These are phyloP conservation scores for Thysanoteuthis rhombus DNA, from an alignment of 2,888 invertebrate genomes.

Conservation along the genomic window DNA sequence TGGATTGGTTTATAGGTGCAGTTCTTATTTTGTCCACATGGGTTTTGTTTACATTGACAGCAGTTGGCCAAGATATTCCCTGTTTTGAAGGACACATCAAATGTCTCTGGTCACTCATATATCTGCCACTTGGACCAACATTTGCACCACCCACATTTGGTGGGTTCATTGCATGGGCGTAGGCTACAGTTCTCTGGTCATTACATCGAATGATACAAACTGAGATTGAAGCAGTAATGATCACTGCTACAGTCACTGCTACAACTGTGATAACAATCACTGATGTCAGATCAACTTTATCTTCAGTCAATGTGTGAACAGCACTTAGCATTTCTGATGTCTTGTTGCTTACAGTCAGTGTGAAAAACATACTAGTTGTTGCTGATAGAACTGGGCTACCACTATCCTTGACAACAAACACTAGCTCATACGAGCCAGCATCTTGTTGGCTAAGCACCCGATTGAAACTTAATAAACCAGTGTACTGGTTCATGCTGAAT, in stretches of 20 bases:
- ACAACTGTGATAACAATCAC: background rate
- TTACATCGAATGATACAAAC: background rate
- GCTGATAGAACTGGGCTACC: background rate
- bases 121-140: background rate
- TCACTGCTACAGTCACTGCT: background rate
- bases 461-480: no score
- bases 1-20: background rate
- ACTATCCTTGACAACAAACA: background rate
- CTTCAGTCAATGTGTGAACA: background rate
- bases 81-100: background rate
- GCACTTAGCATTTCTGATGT: background rate
- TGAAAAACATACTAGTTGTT: background rate
- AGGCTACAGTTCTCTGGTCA: background rate
- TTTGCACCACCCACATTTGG: background rate
- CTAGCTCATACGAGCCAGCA: background rate
- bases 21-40: background rate
- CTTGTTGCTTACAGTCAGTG: background rate
- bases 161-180: background rate
- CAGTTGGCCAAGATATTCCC: background rate
- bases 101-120: background rate
- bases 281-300: slow-evolving; percentile 12
- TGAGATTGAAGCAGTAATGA: background rate
- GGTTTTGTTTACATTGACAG: background rate
- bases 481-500: no score
- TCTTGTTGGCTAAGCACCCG: background rate